Base-by-base conservation (phyloP, 2,113 vertebrate genomes). In the Rhabdomys dilectus region DNA sequence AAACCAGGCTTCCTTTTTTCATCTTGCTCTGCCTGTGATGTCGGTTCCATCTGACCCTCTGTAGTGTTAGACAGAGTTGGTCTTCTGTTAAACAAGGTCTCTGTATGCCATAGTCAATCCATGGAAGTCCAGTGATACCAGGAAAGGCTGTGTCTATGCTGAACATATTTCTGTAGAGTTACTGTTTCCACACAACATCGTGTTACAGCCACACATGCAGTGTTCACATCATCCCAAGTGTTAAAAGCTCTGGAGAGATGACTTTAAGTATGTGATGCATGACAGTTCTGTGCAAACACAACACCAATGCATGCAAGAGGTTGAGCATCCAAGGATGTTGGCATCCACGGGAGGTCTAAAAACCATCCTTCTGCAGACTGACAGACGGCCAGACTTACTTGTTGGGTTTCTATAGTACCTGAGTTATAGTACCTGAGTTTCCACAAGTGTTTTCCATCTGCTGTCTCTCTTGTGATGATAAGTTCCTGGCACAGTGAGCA, bases 91-190 rank as follows among this genome's bases (percentile, higher is more conserved):
- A 45, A 42, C 31, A 19, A n/a, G 12, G 51, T 6, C 15, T 56
- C 60, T 24, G 24, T 76, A 7, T 58, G 10, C 62, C 16, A 4
- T 11, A 48, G 58, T 48, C 75, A n/a, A 31, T 53, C 39, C 29
- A 13, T 22, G 4, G 12, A 53, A 6, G 15, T 2, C 7, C 7
- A 7, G 24, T 24, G 64, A 36, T 39, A 5, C 1, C 26, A 36
- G 56, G 19, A 36, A 66, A 64, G 66, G 24, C 22, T 5, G 8
- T 15, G 1, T 88, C 5, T 42, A 5, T 36, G 31, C 31, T 16
- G 13, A 51, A 62, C 42, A 29, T 10, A 60, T 3, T 60, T 39
- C 80, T 62, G 34, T 36, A 6, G 45, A 53, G 45, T 85, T 34
- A 3, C n/a, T 66, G 19, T 77, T 42, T 45, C 58, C 76, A 10